A percentile compares a stretch with the other conserved stretches of the same genome.
Evolutionary conservation across 2,888 invertebrate genomes (phyloP).

Genomic region (Limnephilus lunatus): DNA sequence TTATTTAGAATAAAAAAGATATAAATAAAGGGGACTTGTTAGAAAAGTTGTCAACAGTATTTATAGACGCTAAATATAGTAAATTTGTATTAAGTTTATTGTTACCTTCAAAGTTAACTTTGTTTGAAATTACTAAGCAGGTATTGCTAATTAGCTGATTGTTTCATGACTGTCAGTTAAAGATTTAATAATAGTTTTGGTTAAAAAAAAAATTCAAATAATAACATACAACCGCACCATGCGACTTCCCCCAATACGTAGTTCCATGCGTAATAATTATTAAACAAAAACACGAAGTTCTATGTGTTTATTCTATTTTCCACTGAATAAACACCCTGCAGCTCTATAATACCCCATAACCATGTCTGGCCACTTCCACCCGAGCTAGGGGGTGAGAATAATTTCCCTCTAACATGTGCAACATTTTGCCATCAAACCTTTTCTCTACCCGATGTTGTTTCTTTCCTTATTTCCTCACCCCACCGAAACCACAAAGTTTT

Average conservation of each 20-base stretch:
- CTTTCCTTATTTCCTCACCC: background rate
- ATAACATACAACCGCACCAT: background rate
- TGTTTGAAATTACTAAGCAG: too few species aligned
- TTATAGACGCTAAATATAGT: too few species aligned
- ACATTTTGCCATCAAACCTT: background rate
- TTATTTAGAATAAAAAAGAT: too few species aligned
- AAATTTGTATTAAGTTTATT: too few species aligned
- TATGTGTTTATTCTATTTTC: background rate
- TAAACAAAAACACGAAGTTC: background rate
- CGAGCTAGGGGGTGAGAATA: background rate
- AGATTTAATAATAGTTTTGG: too few species aligned
- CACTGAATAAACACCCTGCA: background rate
- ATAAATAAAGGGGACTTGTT: too few species aligned
- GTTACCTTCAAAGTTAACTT: too few species aligned
- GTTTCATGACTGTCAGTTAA: too few species aligned
- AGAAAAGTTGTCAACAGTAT: too few species aligned
- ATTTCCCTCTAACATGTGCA: background rate
- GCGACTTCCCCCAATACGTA: background rate
- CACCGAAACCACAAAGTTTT: background rate
- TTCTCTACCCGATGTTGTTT: background rate
- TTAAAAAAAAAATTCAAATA: too few species aligned
- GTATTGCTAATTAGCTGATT: too few species aligned
- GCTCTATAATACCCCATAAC: background rate
- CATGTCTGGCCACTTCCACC: background rate
- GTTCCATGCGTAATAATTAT: background rate